A percentile compares a stretch with the other conserved stretches of the same genome.
Evolutionary conservation across 1,140 invertebrate genomes (phyloP).

Genomic region (Propsilocerus akamusi): DNA sequence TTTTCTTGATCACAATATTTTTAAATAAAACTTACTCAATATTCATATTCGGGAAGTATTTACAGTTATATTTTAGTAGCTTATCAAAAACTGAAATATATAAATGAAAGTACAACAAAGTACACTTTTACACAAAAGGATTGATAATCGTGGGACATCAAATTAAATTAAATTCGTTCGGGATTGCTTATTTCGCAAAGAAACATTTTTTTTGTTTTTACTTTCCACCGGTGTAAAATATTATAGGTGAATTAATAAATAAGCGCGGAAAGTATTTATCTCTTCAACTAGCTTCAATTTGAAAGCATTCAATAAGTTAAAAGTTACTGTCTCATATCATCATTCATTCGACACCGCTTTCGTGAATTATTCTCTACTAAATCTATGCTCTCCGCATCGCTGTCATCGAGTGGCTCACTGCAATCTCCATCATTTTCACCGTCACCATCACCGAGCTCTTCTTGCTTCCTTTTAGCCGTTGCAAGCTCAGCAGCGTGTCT

Average conservation of each 20-base stretch:
- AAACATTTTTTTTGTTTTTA: background rate
- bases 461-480: constrained; percentile 89
- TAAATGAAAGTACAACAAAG: no score
- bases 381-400: constrained; percentile 24
- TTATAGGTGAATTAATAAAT: background rate
- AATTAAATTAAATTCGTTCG: constrained; percentile 1
- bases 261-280: background rate
- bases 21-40: no score
- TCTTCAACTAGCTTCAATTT: background rate
- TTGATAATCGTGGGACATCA: no score
- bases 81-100: no score
- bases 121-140: no score
- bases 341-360: constrained; percentile 17
- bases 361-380: constrained; percentile 18
- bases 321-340: constrained; percentile 10
- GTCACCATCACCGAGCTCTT: constrained; percentile 66
- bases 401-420: constrained; percentile 33
- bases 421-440: constrained; percentile 41
- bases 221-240: background rate
- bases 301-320: background rate
- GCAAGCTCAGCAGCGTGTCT: constrained; percentile 99
- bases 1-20: no score
- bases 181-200: background rate
- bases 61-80: no score
- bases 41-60: no score